Percentiles rank a stretch among this genome's conserved stretches.
phyloP scores from a whole-genome alignment of 2,888 invertebrate species.

The Thecocarcelia acutangulata region DNA sequence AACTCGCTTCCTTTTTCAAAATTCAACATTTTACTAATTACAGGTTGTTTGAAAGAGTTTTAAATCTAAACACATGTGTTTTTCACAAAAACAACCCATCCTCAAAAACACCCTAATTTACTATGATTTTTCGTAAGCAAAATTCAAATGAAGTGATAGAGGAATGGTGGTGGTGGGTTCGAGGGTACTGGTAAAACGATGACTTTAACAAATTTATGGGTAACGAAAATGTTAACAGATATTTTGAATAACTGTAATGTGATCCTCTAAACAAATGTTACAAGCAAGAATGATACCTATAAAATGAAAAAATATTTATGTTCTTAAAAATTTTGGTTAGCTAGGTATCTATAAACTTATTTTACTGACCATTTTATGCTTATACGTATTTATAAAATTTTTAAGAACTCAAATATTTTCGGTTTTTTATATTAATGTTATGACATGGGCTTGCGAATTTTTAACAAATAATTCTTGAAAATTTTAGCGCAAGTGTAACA shows the following conservation, averaged over 20 bases:
- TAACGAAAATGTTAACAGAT: slow-evolving; percentile 27
- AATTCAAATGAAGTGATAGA: slow-evolving; percentile 16
- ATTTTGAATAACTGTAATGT: slow-evolving; percentile 22
- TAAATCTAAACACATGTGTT: slow-evolving; percentile 51
- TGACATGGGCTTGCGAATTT: too few relatives aligned
- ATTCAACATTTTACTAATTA: slow-evolving; percentile 10
- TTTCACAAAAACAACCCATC: neutral
- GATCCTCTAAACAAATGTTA: slow-evolving; percentile 39
- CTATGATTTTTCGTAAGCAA: neutral
- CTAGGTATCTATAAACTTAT: too few relatives aligned
- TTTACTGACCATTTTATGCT: too few relatives aligned
- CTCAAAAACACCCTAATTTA: slow-evolving; percentile 27
- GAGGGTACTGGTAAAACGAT: neutral
- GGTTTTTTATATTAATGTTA: too few relatives aligned
- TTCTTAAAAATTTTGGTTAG: too few relatives aligned
- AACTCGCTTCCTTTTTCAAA: neutral
- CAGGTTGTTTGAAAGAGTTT: slow-evolving; percentile 38
- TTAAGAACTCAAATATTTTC: too few relatives aligned
- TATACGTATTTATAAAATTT: too few relatives aligned
- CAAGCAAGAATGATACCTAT: neutral
- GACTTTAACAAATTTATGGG: neutral
- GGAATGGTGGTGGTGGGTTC: slow-evolving; percentile 31
- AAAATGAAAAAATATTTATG: too few relatives aligned
- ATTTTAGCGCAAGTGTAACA: too few relatives aligned
- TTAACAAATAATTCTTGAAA: too few relatives aligned